Evolutionary conservation across 2,797 vertebrate genomes (phyloP).

Genomic region (Danio albolineatus): DNA sequence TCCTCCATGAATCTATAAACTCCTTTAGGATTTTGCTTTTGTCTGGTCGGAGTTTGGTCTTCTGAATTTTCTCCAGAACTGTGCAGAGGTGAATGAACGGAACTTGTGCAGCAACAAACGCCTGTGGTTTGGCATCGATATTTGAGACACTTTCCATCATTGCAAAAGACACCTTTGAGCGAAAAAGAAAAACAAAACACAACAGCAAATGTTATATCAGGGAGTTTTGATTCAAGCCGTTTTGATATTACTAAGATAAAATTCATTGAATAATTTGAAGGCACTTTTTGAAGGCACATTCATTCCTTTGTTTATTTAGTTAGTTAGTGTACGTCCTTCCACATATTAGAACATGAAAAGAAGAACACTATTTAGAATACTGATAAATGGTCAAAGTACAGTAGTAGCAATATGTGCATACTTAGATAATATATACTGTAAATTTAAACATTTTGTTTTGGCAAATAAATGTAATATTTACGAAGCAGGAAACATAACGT

Average conservation of each 20-base stretch:
- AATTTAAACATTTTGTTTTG: neutral
- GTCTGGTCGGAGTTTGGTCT: slow-evolving; percentile 85
- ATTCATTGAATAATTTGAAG: neutral
- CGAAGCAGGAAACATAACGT: neutral
- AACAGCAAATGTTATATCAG: neutral
- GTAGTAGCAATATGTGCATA: too few relatives aligned
- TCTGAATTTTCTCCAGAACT: slow-evolving; percentile 92
- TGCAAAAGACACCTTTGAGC: neutral
- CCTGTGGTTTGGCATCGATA: slow-evolving; percentile 57
- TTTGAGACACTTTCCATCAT: slow-evolving; percentile 74
- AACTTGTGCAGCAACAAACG: slow-evolving; percentile 86
- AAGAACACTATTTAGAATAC: too few relatives aligned
- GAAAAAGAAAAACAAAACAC: neutral
- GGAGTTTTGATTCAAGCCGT: neutral
- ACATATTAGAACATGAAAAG: neutral
- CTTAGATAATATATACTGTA: neutral
- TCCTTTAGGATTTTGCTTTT: slow-evolving; percentile 86
- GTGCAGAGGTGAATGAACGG: slow-evolving; percentile 91
- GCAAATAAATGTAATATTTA: neutral
- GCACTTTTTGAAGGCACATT: too few relatives aligned
- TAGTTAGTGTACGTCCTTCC: neutral
- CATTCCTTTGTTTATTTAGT: neutral
- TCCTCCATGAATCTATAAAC: slow-evolving; percentile 93
- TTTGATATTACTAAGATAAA: neutral
- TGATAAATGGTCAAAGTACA: too few relatives aligned